phyloP scores from a whole-genome alignment of 2,113 vertebrate species.

The Lagopus muta region DNA sequence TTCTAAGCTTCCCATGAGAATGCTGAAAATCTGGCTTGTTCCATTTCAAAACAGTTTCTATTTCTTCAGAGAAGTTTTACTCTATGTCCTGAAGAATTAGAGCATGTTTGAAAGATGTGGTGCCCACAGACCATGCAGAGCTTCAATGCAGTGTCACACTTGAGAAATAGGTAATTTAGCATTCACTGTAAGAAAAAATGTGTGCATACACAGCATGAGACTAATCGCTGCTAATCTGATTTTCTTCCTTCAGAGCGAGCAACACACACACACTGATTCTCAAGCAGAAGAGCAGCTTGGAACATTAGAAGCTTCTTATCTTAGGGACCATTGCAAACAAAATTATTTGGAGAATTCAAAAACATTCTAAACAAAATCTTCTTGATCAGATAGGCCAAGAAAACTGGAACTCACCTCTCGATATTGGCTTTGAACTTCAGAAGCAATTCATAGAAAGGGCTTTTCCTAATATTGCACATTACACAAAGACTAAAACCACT shows the following conservation, averaged over 20 bases:
- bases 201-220: neutral
- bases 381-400: neutral
- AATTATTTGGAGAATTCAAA: neutral
- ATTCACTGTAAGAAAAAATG: neutral
- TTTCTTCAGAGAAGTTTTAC: neutral
- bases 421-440: neutral
- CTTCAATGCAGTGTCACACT: neutral
- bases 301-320: neutral
- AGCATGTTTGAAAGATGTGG: neutral
- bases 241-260: neutral
- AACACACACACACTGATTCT: neutral
- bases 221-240: neutral
- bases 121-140: neutral
- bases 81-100: neutral
- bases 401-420: neutral
- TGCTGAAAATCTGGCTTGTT: neutral
- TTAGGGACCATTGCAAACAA: neutral
- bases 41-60: neutral
- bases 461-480: neutral
- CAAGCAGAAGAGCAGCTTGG: neutral
- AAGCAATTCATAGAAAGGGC: neutral
- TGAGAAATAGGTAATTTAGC: neutral
- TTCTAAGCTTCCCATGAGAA: neutral
- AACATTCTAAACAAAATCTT: neutral
- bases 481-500: neutral